Evolutionary conservation across 2,888 invertebrate genomes (phyloP).

Genomic region (Dioctria rufipes): DNA sequence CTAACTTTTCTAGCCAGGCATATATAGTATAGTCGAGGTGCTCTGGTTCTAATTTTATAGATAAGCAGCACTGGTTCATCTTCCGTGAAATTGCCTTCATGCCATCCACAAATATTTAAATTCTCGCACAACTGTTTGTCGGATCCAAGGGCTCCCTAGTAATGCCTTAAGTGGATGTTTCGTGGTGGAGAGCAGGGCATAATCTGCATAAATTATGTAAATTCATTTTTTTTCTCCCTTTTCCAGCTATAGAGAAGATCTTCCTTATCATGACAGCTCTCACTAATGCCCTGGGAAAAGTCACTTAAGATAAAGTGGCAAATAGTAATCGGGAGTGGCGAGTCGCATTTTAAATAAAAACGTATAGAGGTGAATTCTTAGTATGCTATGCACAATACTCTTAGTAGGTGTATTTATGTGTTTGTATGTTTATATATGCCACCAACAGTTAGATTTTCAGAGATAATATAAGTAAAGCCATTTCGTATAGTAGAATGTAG

Average conservation of each 20-base stretch:
- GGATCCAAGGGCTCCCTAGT: conserved; percentile 38
- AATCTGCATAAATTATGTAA: conserved; percentile 60
- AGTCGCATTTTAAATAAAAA: conserved; percentile 4
- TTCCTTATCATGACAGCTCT: conserved; percentile 47
- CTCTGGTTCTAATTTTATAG: conserved; percentile 57
- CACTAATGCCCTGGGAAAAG: conserved; percentile 49
- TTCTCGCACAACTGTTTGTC: conserved; percentile 53
- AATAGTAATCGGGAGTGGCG: conserved; percentile 15
- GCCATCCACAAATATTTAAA: conserved; percentile 59
- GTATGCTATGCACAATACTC: not conserved
- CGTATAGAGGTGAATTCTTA: not conserved
- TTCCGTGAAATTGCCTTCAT: conserved; percentile 60
- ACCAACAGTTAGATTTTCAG: not conserved
- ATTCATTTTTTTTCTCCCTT: conserved; percentile 54
- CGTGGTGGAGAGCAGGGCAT: conserved; percentile 40
- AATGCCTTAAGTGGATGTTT: conserved; percentile 49
- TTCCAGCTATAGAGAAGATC: conserved; percentile 33
- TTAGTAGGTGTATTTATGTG: too few relatives aligned
- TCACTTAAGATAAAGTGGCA: conserved; percentile 51
- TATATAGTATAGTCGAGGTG: not conserved
- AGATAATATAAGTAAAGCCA: not conserved
- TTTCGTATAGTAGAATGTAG: too few relatives aligned
- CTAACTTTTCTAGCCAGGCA: not conserved
- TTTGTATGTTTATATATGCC: too few relatives aligned
- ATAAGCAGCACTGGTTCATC: conserved; percentile 59